These are phyloP conservation scores for Lasioglossum villosulum DNA, from an alignment of 2,888 invertebrate genomes.

Conservation along the genomic window DNA sequence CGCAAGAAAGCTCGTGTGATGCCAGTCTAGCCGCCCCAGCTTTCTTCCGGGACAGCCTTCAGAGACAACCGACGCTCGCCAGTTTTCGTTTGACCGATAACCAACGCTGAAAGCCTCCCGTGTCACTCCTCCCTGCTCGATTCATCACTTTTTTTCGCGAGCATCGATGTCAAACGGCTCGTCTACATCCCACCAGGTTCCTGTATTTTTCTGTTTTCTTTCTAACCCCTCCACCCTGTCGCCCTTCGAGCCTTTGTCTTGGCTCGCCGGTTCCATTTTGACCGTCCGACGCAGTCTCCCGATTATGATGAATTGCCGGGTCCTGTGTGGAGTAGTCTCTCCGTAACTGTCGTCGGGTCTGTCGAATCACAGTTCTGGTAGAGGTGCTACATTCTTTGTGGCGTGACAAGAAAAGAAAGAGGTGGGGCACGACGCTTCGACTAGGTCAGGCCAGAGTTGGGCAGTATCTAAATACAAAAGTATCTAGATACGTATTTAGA, in stretches of 20 bases:
- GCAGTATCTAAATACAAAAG: no score
- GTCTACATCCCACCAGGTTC: not conserved
- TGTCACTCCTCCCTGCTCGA: constrained; percentile 24
- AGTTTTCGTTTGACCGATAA: constrained; percentile 55
- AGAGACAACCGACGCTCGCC: constrained; percentile 35
- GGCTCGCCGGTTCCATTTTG: not conserved
- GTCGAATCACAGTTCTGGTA: not conserved
- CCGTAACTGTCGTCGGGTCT: not conserved
- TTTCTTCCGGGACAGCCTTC: constrained; percentile 49
- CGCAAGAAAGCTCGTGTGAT: constrained; percentile 46
- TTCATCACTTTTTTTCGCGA: constrained; percentile 33
- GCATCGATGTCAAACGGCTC: constrained; percentile 42
- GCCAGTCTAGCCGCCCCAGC: constrained; percentile 20
- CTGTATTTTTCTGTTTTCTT: not conserved
- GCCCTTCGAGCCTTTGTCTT: not conserved
- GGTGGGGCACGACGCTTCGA: no score
- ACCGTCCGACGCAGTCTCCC: not conserved
- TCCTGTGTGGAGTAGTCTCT: not conserved
- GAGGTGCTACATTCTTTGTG: not conserved
- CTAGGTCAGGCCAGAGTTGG: no score
- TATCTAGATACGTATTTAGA: no score
- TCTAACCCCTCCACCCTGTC: no score
- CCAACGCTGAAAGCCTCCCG: constrained; percentile 30
- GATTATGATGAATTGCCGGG: not conserved
- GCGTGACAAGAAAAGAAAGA: no score